Percentiles rank a stretch among this genome's conserved stretches.
Evolutionary conservation across 2,113 vertebrate species (phyloP).

Genomic region (Myanophis thanlyinensis): DNA sequence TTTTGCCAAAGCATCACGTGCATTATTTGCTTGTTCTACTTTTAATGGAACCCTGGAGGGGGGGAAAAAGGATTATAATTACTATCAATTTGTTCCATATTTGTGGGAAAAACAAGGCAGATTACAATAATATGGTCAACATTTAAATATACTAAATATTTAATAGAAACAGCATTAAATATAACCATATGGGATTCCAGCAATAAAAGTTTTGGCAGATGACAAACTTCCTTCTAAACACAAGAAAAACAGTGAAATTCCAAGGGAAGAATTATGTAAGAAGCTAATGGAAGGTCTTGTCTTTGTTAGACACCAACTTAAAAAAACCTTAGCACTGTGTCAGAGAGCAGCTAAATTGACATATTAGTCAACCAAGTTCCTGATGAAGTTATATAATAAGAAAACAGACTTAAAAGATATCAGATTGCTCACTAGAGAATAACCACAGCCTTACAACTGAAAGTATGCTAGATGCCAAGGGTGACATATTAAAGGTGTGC

Average conservation of each 20-base stretch:
- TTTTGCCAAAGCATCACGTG: slow-evolving; percentile 94
- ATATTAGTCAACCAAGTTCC: neutral
- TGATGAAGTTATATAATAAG: neutral
- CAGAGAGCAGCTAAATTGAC: neutral
- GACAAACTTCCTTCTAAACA: neutral
- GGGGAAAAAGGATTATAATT: slow-evolving; percentile 13
- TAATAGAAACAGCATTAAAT: neutral
- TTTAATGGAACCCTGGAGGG: slow-evolving; percentile 89
- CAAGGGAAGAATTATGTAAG: neutral
- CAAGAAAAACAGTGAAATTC: neutral
- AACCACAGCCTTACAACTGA: neutral
- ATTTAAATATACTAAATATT: neutral
- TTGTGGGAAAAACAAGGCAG: neutral
- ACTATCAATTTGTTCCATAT: neutral
- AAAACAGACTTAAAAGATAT: neutral
- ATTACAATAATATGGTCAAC: neutral
- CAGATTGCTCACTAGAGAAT: neutral
- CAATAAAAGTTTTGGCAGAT: neutral
- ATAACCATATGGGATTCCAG: neutral
- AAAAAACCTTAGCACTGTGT: neutral
- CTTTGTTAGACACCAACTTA: neutral
- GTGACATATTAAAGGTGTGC: neutral
- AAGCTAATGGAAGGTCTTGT: neutral
- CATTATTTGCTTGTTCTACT: slow-evolving; percentile 95
- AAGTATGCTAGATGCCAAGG: neutral